phyloP scores from a whole-genome alignment of 2,888 invertebrate species.

The Drosophila antonietae region DNA sequence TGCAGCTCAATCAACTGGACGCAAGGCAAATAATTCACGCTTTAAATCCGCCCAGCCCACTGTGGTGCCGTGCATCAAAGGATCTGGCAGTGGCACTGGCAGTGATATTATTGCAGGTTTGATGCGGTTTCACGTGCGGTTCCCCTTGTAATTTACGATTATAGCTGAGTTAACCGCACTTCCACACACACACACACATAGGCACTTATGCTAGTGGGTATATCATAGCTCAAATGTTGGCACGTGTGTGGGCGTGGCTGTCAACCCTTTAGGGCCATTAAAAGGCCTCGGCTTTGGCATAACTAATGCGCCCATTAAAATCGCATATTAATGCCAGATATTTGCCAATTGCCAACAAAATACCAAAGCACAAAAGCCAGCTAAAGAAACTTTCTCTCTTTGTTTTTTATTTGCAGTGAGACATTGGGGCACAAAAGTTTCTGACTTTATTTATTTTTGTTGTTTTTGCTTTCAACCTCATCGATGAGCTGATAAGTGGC shows the following conservation, averaged over 20 bases:
- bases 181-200: background rate
- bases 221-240: conserved; percentile 28
- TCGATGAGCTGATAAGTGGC: conserved; percentile 78
- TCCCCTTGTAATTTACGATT: conserved; percentile 68
- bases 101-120: conserved; percentile 34
- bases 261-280: conserved; percentile 68
- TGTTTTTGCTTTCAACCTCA: conserved; percentile 55
- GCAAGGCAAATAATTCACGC: conserved; percentile 75
- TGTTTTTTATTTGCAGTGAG: conserved; percentile 9
- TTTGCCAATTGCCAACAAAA: conserved; percentile 50
- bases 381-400: conserved; percentile 43
- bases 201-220: background rate
- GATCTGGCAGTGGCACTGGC: conserved; percentile 29
- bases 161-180: conserved; percentile 32
- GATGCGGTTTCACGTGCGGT: conserved; percentile 48
- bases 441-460: background rate
- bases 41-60: conserved; percentile 42
- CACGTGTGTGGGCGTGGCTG: conserved; percentile 21
- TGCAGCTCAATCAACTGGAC: conserved; percentile 37
- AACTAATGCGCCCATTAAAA: conserved; percentile 75
- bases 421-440: conserved; percentile 37
- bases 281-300: conserved; percentile 57
- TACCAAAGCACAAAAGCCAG: conserved; percentile 28
- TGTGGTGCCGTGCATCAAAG: conserved; percentile 56
- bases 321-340: conserved; percentile 67